Conservation (phyloP, 2,888 invertebrate genomes). For the Tetheella fluctuosa region DNA sequence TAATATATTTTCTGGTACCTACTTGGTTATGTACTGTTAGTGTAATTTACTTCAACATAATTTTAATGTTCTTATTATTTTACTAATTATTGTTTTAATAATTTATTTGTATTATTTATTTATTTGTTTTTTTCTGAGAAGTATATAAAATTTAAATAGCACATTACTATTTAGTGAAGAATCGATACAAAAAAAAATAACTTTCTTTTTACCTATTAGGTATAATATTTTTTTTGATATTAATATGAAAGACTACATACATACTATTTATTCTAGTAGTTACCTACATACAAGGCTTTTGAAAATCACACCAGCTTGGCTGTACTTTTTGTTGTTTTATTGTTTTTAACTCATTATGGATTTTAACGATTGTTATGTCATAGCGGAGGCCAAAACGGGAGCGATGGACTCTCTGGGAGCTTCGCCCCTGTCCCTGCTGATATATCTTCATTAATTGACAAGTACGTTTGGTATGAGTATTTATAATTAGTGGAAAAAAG, state of each 20-base stretch:
- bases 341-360: neutral
- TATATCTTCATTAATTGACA: constrained; percentile 80
- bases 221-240: too few species aligned
- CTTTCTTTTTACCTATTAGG: too few species aligned
- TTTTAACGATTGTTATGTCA: constrained; percentile 27
- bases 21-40: too few species aligned
- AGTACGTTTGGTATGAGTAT: constrained; percentile 58
- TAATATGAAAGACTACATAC: neutral
- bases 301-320: neutral
- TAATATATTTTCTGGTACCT: too few species aligned
- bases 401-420: constrained; percentile 70
- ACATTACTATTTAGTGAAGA: too few species aligned
- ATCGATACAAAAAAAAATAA: too few species aligned
- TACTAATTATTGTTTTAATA: too few species aligned
- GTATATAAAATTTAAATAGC: too few species aligned
- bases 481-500: neutral
- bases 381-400: constrained; percentile 75
- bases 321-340: constrained; percentile 1
- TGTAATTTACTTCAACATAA: too few species aligned
- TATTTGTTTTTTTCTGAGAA: too few species aligned
- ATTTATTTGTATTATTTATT: too few species aligned
- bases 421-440: constrained; percentile 76
- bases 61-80: too few species aligned
- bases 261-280: neutral
- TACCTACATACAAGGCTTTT: neutral